Evolutionary conservation across 2,113 vertebrate species (phyloP).

Genomic region (Tinamus guttatus): DNA sequence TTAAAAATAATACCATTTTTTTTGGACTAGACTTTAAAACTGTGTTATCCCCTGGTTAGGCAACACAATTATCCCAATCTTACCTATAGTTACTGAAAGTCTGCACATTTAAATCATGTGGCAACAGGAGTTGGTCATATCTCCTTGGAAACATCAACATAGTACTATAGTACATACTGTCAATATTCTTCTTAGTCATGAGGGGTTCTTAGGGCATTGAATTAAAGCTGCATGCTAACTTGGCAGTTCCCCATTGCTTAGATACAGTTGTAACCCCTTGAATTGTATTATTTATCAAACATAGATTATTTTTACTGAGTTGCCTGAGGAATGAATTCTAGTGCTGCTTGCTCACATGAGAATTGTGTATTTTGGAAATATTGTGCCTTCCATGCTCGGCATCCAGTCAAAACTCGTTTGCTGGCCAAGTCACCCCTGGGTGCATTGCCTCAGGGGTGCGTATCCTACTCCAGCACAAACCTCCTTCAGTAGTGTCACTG

Average conservation of each 20-base stretch:
- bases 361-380: neutral
- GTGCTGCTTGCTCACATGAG: neutral
- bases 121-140: neutral
- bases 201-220: neutral
- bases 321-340: neutral
- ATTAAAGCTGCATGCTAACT: fast-evolving
- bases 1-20: neutral
- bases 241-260: neutral
- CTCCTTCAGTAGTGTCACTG: neutral
- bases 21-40: neutral
- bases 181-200: fast-evolving
- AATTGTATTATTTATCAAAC: neutral
- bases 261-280: neutral
- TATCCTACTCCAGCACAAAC: fast-evolving
- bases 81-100: neutral
- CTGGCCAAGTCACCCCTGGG: neutral
- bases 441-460: neutral
- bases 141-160: neutral
- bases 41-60: fast-evolving
- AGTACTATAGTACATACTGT: neutral
- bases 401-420: fast-evolving
- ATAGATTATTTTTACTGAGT: neutral
- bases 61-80: fast-evolving
- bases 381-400: fast-evolving
- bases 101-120: neutral